Conservation (phyloP, 1,140 invertebrate species). For the Chymomyza costata region DNA sequence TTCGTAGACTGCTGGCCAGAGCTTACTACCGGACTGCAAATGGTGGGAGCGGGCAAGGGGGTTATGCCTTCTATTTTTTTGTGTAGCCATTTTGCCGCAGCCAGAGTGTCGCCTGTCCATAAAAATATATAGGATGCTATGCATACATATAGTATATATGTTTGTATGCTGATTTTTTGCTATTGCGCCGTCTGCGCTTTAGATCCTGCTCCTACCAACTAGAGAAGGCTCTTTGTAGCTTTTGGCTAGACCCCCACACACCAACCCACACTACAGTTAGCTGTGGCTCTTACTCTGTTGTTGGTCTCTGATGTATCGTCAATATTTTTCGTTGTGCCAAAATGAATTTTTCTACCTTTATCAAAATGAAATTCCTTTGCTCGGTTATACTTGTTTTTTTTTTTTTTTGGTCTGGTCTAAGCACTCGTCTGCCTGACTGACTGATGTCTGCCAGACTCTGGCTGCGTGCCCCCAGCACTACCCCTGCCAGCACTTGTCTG, state of each 20-base stretch:
- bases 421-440: background rate
- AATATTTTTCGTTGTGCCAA: conserved; percentile 53
- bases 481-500: conserved; percentile 9
- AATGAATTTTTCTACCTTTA: conserved; percentile 62
- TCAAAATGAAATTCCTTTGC: conserved; percentile 73
- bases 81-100: background rate
- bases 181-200: background rate
- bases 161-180: background rate
- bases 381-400: conserved; percentile 2
- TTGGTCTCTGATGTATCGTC: conserved; percentile 59
- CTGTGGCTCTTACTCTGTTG: conserved; percentile 2
- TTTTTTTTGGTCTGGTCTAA: background rate
- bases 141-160: conserved; percentile 44
- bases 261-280: background rate
- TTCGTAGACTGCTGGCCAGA: conserved; percentile 23
- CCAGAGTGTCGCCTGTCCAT: conserved; percentile 10
- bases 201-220: background rate
- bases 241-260: conserved; percentile 2
- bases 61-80: no score
- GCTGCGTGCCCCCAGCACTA: background rate
- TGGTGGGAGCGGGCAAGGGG: background rate
- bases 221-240: conserved; percentile 2
- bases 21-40: conserved; percentile 10
- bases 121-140: conserved; percentile 49
- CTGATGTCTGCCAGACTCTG: background rate